A percentile compares a stretch with the other conserved stretches of the same genome.
Conservation (phyloP, 2,113 vertebrate genomes). For the Anhinga rufa region DNA sequence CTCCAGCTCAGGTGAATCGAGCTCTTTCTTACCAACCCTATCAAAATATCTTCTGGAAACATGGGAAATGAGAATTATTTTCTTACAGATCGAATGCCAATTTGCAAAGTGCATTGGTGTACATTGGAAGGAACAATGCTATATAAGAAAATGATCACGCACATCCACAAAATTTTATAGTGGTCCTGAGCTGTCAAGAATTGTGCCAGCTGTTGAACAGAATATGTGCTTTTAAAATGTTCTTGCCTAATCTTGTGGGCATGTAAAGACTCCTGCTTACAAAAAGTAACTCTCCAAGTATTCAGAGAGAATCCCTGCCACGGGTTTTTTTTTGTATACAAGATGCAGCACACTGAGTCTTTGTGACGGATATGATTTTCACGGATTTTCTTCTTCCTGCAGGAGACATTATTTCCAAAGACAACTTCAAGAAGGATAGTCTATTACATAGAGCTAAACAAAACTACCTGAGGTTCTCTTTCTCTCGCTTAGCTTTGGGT, state of each 20-base stretch:
- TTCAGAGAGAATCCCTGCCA: not conserved
- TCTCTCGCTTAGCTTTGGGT: not conserved
- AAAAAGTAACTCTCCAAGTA: not conserved
- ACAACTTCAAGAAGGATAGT: not conserved
- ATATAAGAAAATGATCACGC: not conserved
- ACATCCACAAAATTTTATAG: not conserved
- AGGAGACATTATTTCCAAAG: not conserved
- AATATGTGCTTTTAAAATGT: not conserved
- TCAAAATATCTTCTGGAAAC: not conserved
- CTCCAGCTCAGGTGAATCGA: not conserved
- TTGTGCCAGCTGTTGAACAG: not conserved
- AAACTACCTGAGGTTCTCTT: not conserved
- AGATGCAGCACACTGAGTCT: not conserved
- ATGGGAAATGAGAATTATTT: not conserved
- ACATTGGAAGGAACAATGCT: not conserved
- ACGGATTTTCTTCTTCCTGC: not conserved
- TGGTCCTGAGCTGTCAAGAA: not conserved
- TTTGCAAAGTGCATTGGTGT: not conserved
- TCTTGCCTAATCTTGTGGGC: not conserved
- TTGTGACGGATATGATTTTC: not conserved
- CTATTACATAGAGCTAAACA: not conserved
- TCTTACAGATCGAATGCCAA: no score
- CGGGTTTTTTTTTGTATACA: not conserved
- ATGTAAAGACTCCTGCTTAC: not conserved
- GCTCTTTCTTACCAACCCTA: not conserved